Conservation (phyloP, 2,888 invertebrate genomes). For the Ochropleura leucogaster region DNA sequence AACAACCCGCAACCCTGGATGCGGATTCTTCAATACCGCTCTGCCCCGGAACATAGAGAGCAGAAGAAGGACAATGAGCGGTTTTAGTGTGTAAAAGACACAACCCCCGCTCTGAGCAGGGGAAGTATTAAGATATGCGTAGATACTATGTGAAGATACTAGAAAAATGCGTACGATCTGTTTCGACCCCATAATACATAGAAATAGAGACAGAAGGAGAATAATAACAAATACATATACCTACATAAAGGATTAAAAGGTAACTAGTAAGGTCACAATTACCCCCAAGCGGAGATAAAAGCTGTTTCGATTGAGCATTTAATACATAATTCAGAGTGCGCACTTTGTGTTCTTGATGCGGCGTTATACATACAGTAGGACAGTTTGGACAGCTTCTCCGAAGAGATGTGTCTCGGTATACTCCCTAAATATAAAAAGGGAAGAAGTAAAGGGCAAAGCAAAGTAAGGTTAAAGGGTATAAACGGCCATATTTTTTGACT, state of each 20-base stretch:
- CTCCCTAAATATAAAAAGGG: too few relatives aligned
- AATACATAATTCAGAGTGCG: constrained; percentile 79
- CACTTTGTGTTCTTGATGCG: constrained; percentile 68
- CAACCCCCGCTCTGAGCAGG: too few relatives aligned
- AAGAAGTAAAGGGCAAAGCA: too few relatives aligned
- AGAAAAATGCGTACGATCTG: neutral
- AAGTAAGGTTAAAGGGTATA: too few relatives aligned
- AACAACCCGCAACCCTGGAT: too few relatives aligned
- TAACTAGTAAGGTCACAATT: constrained; percentile 63
- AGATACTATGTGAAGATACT: neutral
- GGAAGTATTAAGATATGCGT: neutral
- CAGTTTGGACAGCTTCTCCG: neutral
- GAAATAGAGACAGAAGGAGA: too few relatives aligned
- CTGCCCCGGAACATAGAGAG: too few relatives aligned
- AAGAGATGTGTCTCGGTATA: neutral
- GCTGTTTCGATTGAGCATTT: constrained; percentile 77
- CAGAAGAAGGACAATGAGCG: too few relatives aligned
- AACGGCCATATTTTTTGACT: too few relatives aligned
- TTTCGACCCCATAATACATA: neutral
- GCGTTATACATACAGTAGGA: constrained; percentile 59
- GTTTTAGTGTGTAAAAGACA: too few relatives aligned
- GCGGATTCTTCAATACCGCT: too few relatives aligned
- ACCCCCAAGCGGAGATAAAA: constrained; percentile 73
- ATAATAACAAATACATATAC: constrained; percentile 1
- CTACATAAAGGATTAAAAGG: constrained; percentile 15